A percentile compares a stretch with the other conserved stretches of the same genome.
These are phyloP conservation scores for Neofelis nebulosa DNA, from an alignment of 2,113 vertebrate species.

Conservation along the genomic window DNA sequence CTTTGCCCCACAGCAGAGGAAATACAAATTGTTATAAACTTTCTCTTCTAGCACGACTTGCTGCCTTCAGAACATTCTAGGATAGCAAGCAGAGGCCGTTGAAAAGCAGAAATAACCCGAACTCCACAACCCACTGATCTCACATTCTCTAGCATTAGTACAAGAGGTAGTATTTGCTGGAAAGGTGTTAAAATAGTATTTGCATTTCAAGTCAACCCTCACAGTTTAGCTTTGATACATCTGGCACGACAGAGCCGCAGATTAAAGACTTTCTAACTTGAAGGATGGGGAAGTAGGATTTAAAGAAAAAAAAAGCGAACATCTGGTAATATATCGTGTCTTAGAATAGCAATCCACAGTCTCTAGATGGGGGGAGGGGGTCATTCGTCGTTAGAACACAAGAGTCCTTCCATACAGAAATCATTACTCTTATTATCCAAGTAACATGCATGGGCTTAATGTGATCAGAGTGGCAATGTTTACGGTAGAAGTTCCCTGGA, in stretches of 20 bases:
- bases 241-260: not conserved
- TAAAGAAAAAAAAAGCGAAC: not conserved
- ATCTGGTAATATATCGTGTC: not conserved
- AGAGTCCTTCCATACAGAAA: not conserved
- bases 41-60: constrained; percentile 60
- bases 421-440: not conserved
- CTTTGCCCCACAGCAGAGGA: constrained; percentile 60
- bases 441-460: not conserved
- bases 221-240: not conserved
- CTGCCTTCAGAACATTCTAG: constrained; percentile 27
- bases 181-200: not conserved
- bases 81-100: not conserved
- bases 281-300: not conserved
- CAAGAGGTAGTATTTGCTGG: not conserved
- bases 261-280: not conserved
- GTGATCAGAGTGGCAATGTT: not conserved
- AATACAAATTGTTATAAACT: constrained; percentile 69
- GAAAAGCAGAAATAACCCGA: not conserved
- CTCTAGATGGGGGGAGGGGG: not conserved
- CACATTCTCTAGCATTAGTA: not conserved
- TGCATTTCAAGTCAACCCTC: not conserved
- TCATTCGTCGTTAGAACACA: not conserved
- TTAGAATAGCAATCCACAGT: not conserved
- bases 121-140: not conserved
- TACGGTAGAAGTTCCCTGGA: not conserved